Evolutionary conservation across 2,113 vertebrate species (phyloP), one percentile per base, ranked within the genome.

Genomic region (Hippocampus abdominalis): DNA sequence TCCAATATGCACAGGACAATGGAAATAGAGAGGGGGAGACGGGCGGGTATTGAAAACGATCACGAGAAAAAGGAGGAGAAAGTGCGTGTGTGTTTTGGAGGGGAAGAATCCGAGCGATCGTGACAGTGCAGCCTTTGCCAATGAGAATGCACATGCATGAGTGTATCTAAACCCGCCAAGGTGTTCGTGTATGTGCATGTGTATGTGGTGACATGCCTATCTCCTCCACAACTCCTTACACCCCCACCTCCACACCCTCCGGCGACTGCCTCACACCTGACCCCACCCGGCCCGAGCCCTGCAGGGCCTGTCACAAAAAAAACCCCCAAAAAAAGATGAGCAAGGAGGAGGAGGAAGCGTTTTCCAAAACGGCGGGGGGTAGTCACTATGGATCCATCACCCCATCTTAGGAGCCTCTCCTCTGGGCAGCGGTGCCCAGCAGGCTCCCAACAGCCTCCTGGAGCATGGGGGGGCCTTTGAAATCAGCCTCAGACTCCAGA

Each of bases 341-440:
- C n/a, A n/a, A n/a, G 12, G n/a, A 44, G 63, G 42, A 23, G 63
- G 63, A 60, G 76, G 79, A 80, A 80, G 76, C 71, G 79, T 86
- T 89, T 83, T 84, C 78, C 69, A 65, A 64, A 84, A 57, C 84
- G 21, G 71, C 73, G 77, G 89, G 87, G 88, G 86, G 87, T 84
- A 89, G 86, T 91, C 89, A 89, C 64, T 81, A 65, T 77, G 80
- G 83, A 91, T 91, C 82, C 72, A 46, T 90, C 88, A 91, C 80
- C 46, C 87, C 74, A 72, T 84, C 83, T 91, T 89, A 86, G 78
- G 82, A 82, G 77, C 82, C 78, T 85, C 81, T 89, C 78, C 87
- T 86, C 59, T 77, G 83, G 86, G 81, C 82, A 81, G 81, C 4
- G 69, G 69, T 84, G 81, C 89, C 81, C 88, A 87, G 87, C 87